Evolutionary conservation across 2,113 vertebrate genomes (phyloP).

Genomic region (Harpagus bidentatus): DNA sequence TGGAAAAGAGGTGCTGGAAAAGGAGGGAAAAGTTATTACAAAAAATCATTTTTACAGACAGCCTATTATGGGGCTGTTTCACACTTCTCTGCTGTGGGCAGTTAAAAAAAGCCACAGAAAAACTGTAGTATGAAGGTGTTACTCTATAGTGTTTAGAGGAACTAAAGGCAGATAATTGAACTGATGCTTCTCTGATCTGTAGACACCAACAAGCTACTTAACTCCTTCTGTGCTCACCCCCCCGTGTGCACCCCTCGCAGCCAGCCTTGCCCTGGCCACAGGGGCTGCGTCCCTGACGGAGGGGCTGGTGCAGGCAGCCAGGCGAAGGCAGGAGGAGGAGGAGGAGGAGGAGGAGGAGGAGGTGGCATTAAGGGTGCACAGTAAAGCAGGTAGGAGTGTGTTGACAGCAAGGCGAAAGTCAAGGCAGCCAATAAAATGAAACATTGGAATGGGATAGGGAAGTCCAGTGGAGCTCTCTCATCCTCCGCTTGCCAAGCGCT

Average conservation of each 20-base stretch:
- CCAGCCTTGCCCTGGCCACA: background rate
- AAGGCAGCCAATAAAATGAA: background rate
- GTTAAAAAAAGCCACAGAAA: background rate
- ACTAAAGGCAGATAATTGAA: background rate
- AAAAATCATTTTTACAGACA: background rate
- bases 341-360: background rate
- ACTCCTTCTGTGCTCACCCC: background rate
- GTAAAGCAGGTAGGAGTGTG: background rate
- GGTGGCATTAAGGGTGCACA: too few relatives aligned
- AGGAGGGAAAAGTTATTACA: background rate
- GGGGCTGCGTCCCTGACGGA: fast-evolving
- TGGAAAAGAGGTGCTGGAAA: background rate
- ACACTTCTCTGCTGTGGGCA: background rate
- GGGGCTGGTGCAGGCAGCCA: background rate
- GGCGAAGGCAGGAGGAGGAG: background rate
- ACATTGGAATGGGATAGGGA: background rate
- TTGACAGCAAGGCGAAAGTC: background rate
- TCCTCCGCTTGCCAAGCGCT: background rate
- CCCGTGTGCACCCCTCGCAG: fast-evolving
- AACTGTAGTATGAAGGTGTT: background rate
- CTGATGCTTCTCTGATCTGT: background rate
- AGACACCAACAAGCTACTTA: background rate
- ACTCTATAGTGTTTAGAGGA: background rate
- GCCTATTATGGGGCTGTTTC: background rate
- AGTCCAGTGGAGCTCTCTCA: background rate